phyloP scores from a whole-genome alignment of 1,140 invertebrate genomes.

The Ganaspis sp. region DNA sequence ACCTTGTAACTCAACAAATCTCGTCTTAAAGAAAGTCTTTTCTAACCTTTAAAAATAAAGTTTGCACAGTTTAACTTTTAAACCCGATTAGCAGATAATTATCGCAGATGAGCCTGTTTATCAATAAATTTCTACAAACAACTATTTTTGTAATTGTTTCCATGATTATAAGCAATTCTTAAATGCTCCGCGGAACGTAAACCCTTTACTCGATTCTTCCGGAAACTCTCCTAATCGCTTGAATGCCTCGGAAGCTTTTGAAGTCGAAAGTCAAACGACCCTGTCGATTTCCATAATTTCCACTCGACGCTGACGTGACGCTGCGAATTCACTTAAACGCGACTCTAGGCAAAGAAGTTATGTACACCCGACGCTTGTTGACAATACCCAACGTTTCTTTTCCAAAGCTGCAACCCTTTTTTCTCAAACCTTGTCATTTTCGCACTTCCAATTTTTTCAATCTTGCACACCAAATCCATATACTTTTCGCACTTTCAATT shows the following conservation, averaged over 20 bases:
- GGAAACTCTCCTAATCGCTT: conserved; percentile 30
- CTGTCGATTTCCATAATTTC: conserved; percentile 30
- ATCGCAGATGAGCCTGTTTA: too few species aligned
- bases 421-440: background rate
- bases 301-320: conserved; percentile 30
- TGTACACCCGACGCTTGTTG: conserved; percentile 24
- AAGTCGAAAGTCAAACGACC: conserved; percentile 30
- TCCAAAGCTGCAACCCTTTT: background rate
- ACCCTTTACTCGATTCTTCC: conserved; percentile 28
- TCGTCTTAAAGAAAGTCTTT: too few species aligned
- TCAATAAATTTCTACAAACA: too few species aligned
- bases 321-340: conserved; percentile 28
- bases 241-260: conserved; percentile 24
- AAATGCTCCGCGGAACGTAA: conserved; percentile 5
- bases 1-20: too few species aligned
- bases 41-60: too few species aligned
- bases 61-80: too few species aligned
- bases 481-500: too few species aligned
- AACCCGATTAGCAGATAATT: too few species aligned
- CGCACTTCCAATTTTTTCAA: too few species aligned
- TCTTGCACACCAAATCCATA: too few species aligned
- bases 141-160: background rate
- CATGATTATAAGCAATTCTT: conserved; percentile 20
- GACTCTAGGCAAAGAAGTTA: background rate
- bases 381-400: background rate